Evolutionary conservation across 1,140 invertebrate genomes (phyloP).

Genomic region (Caenorhabditis inopinata): DNA sequence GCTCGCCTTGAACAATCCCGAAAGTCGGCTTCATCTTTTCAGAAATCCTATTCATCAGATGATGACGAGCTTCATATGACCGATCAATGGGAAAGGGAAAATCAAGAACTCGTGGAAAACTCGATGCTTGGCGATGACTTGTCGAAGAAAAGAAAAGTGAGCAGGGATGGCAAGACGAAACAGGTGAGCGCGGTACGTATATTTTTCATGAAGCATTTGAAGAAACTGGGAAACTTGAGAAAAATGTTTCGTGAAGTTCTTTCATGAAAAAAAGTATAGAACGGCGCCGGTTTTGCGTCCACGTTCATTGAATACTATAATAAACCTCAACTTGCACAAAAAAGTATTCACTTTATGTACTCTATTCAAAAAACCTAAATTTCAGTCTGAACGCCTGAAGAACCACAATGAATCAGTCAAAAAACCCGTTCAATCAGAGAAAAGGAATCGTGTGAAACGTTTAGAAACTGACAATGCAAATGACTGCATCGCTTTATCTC

Average conservation of each 20-base stretch:
- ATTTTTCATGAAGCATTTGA: no score
- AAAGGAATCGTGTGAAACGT: background rate
- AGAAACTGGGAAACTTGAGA: no score
- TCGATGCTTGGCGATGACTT: background rate
- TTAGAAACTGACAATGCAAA: background rate
- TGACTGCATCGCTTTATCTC: background rate
- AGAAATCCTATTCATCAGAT: background rate
- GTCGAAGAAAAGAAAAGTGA: background rate
- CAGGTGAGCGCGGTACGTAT: background rate
- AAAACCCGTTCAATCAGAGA: background rate
- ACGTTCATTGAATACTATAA: no score
- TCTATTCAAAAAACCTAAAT: no score
- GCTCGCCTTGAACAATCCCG: background rate
- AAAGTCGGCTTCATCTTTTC: background rate
- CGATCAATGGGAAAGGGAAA: background rate
- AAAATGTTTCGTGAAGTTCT: no score
- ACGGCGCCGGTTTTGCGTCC: background rate
- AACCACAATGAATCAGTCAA: no score
- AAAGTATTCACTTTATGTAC: no score
- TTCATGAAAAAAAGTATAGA: no score
- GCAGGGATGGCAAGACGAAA: background rate
- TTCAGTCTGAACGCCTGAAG: no score
- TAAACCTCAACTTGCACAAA: no score
- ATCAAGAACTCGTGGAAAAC: slow-evolving; percentile 3
- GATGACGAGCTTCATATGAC: background rate